Percentiles rank a stretch among this genome's conserved stretches.
These are phyloP conservation scores for Gypaetus barbatus DNA, from an alignment of 2,797 vertebrate genomes.

Conservation along the genomic window DNA sequence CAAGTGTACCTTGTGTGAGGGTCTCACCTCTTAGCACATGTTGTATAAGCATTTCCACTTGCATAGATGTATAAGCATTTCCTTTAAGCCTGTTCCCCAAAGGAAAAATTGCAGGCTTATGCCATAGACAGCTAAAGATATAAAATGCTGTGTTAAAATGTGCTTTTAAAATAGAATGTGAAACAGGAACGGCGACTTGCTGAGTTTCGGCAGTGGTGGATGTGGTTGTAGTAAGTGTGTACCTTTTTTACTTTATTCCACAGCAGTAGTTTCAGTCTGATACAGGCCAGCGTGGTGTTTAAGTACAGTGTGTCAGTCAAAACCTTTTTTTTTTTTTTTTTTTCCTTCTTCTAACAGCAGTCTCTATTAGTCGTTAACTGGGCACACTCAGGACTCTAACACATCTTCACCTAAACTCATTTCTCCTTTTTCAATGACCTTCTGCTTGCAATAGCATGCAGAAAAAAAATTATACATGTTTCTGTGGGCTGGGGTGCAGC, in stretches of 20 bases:
- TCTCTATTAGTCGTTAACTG: background rate
- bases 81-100: background rate
- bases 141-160: background rate
- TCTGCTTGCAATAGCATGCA: background rate
- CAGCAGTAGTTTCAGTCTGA: background rate
- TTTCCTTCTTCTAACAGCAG: background rate
- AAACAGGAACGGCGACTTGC: background rate
- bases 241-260: background rate
- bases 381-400: background rate
- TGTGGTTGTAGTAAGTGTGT: background rate
- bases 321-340: background rate
- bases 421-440: background rate
- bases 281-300: background rate
- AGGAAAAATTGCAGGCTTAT: background rate
- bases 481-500: background rate
- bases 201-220: background rate
- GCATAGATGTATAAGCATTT: background rate
- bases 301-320: fast-evolving
- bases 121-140: background rate
- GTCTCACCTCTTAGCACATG: background rate
- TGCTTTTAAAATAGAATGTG: background rate
- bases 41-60: background rate
- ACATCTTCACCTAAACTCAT: background rate
- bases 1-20: fast-evolving
- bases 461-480: fast-evolving